phyloP scores from a whole-genome alignment of 2,113 vertebrate species.

The Hippocampus barbouri region DNA sequence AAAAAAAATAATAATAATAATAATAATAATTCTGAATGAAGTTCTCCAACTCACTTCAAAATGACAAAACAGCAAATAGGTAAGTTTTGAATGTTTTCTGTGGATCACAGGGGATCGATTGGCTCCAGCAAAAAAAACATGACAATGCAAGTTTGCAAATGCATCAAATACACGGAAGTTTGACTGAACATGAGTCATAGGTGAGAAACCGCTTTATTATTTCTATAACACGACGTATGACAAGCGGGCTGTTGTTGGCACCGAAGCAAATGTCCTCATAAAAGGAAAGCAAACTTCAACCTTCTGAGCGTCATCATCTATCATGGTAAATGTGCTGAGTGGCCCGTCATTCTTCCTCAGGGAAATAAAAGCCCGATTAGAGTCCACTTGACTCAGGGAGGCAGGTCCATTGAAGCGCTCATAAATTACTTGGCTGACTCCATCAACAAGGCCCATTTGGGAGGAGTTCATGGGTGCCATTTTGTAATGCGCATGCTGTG shows the following conservation, averaged over 20 bases:
- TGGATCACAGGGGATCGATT: no score
- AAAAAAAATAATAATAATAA: neutral
- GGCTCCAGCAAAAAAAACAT: neutral
- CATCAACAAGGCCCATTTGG: neutral
- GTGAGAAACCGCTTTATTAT: neutral
- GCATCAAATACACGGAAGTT: neutral
- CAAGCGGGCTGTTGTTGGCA: neutral
- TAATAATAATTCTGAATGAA: neutral
- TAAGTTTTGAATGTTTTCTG: no score
- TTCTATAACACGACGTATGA: neutral
- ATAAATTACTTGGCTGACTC: constrained; percentile 1
- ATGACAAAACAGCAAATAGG: no score
- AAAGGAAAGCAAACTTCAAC: constrained; percentile 1
- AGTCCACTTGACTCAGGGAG: neutral
- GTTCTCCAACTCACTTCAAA: no score
- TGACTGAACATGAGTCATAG: neutral
- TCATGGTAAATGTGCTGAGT: constrained; percentile 10
- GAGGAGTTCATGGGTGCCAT: neutral
- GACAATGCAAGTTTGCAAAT: neutral
- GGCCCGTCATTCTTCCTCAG: neutral
- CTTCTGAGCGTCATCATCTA: constrained; percentile 4
- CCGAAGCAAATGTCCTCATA: neutral
- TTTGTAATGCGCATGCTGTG: neutral
- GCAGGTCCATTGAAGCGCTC: neutral
- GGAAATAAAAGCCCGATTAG: constrained; percentile 8